Evolutionary conservation across 2,113 vertebrate genomes (phyloP).

Genomic region (Chamaetylas fuelleborni): DNA sequence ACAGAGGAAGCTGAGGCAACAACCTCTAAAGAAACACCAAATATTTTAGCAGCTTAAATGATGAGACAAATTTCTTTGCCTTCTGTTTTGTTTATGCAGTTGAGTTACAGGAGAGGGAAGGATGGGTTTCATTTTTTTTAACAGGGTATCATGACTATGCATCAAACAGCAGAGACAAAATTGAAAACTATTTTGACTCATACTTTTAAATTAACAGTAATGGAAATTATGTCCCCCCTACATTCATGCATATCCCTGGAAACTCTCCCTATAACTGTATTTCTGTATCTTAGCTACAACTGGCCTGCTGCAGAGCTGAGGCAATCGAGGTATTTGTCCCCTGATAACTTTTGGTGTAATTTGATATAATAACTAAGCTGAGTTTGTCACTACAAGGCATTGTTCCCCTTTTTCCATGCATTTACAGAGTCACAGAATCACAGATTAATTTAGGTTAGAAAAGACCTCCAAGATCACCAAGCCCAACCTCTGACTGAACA

Average conservation of each 20-base stretch:
- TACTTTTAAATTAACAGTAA: not conserved
- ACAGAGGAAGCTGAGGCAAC: not conserved
- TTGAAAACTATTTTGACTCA: not conserved
- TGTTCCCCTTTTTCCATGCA: not conserved
- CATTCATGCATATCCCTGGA: not conserved
- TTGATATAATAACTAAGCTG: not conserved
- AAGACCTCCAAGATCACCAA: rapidly evolving
- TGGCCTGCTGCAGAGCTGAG: not conserved
- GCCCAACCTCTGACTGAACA: not conserved
- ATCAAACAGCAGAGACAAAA: not conserved
- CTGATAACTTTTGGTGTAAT: not conserved
- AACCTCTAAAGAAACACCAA: constrained; percentile 30
- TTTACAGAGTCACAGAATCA: not conserved
- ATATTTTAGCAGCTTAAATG: constrained; percentile 37
- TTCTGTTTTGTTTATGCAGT: not conserved
- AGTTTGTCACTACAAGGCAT: not conserved
- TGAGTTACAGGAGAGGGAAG: not conserved
- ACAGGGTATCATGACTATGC: not conserved
- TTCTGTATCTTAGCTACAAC: not conserved
- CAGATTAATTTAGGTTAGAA: not conserved
- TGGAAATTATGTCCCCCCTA: not conserved
- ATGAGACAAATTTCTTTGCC: not conserved
- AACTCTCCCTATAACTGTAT: not conserved
- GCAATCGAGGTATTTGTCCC: not conserved
- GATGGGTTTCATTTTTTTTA: not conserved